These are phyloP conservation scores for Epizoanthus ramosus DNA, from an alignment of 92 coral and sea anemone species.

Conservation along the genomic window DNA sequence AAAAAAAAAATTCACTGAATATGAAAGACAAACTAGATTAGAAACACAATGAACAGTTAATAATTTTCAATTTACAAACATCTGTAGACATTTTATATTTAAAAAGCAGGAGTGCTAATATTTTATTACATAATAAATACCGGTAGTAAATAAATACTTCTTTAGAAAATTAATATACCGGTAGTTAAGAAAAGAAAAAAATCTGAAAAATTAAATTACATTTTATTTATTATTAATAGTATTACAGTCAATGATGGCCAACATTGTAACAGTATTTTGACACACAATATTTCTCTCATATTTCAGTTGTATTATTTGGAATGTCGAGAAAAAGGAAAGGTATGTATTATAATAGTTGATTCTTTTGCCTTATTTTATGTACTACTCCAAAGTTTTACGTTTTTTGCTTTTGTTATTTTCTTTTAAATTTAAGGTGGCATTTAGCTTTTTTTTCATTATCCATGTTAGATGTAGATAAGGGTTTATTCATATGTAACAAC, in stretches of 20 bases:
- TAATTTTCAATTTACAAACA: too few species aligned
- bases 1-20: too few species aligned
- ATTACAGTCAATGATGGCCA: background rate
- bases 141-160: too few species aligned
- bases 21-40: too few species aligned
- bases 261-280: background rate
- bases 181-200: too few species aligned
- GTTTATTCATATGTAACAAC: background rate
- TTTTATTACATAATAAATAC: too few species aligned
- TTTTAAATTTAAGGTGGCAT: background rate
- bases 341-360: background rate
- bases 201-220: too few species aligned
- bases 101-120: too few species aligned
- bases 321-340: background rate
- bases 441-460: background rate
- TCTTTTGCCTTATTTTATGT: background rate
- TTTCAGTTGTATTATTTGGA: background rate
- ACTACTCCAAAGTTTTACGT: background rate
- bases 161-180: too few species aligned
- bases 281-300: background rate
- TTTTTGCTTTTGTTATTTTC: background rate
- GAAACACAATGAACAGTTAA: too few species aligned
- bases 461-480: background rate
- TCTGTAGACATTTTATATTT: too few species aligned
- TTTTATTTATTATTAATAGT: too few species aligned